Conservation (phyloP, 2,113 vertebrate species). For the Neogobius melanostomus region DNA sequence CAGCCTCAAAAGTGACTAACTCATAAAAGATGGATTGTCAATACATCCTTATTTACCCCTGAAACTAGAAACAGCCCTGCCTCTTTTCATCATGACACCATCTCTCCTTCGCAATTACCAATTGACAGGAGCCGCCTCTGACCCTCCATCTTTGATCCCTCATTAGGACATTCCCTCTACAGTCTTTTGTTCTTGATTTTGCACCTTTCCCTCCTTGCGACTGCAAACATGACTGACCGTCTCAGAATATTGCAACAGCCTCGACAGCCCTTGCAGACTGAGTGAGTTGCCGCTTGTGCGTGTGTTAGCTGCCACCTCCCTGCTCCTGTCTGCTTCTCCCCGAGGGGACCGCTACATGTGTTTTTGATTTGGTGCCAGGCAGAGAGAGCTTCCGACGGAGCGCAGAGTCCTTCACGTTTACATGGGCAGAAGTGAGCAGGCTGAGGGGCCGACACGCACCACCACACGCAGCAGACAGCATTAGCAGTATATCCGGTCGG, state of each 20-base stretch:
- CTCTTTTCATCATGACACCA: not conserved
- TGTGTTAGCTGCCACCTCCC: not conserved
- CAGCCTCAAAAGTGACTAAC: too few relatives aligned
- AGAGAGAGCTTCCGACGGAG: not conserved
- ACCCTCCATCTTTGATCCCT: not conserved
- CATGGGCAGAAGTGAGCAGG: not conserved
- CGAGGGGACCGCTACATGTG: not conserved
- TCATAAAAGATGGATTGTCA: too few relatives aligned
- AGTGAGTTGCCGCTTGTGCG: not conserved
- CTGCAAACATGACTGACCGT: too few relatives aligned
- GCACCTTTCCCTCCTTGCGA: conserved; percentile 25
- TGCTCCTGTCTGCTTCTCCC: not conserved
- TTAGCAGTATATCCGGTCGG: too few relatives aligned
- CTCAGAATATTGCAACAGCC: too few relatives aligned
- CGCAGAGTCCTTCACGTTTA: not conserved
- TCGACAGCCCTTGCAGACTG: not conserved
- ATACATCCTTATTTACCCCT: too few relatives aligned
- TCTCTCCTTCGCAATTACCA: conserved; percentile 6
- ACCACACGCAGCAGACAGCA: not conserved
- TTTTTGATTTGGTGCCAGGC: not conserved
- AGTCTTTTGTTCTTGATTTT: not conserved
- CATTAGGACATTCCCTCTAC: not conserved
- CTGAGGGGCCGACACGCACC: not conserved
- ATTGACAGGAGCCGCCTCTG: not conserved
- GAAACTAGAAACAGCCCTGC: too few relatives aligned